A percentile compares a stretch with the other conserved stretches of the same genome.
Evolutionary conservation across 2,888 invertebrate genomes (phyloP).

Genomic region (Dasypolia templi): DNA sequence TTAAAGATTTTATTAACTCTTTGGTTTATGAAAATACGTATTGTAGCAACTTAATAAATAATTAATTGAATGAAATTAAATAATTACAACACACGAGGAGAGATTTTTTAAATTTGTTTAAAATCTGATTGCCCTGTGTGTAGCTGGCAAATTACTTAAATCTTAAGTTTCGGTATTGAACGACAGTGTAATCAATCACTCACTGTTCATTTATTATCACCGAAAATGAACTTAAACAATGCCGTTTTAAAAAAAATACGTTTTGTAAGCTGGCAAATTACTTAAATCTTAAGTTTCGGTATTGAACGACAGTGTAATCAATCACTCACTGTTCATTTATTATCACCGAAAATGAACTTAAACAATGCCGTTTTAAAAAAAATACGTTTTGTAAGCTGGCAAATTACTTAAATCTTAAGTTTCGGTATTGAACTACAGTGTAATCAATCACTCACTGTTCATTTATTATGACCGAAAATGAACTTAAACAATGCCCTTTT

Average conservation of each 20-base stretch:
- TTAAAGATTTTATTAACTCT: background rate
- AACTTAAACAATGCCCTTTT: slow-evolving; percentile 24
- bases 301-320: background rate
- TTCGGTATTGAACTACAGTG: background rate
- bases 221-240: no score
- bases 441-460: background rate
- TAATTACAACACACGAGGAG: background rate
- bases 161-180: background rate
- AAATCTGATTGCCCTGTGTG: no score
- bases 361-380: no score
- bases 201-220: no score
- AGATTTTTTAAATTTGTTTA: background rate
- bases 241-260: no score
- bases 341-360: no score
- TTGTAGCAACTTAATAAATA: background rate
- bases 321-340: no score
- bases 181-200: no score
- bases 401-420: slow-evolving; percentile 7
- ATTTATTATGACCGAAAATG: slow-evolving; percentile 29
- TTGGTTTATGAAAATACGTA: background rate
- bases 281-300: background rate
- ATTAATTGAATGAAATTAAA: background rate
- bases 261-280: no score
- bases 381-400: no score
- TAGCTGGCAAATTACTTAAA: slow-evolving; percentile 6